phyloP scores from a whole-genome alignment of 2,888 invertebrate species.

The Unio pictorum region DNA sequence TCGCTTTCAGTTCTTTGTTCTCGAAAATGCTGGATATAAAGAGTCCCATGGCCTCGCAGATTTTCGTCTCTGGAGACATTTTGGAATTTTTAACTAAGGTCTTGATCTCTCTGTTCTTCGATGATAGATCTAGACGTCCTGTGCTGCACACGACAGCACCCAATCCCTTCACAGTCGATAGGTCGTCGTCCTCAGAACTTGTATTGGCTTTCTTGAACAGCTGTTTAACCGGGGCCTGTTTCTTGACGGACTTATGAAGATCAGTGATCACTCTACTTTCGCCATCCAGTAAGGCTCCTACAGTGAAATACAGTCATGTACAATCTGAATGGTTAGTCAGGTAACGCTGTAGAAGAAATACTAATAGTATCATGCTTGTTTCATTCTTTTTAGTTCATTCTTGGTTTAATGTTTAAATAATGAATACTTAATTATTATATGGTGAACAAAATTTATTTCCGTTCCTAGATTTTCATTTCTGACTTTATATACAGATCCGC shows the following conservation, averaged over 20 bases:
- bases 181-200: constrained; percentile 26
- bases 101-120: constrained; percentile 26
- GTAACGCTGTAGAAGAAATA: too few relatives aligned
- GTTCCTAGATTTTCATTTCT: too few relatives aligned
- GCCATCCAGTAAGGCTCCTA: constrained; percentile 53
- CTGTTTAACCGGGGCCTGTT: constrained; percentile 47
- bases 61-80: constrained; percentile 47
- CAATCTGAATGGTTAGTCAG: too few relatives aligned
- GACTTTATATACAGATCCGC: too few relatives aligned
- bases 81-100: constrained; percentile 29
- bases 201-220: constrained; percentile 41
- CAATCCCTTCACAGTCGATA: constrained; percentile 40
- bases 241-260: constrained; percentile 54
- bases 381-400: too few relatives aligned
- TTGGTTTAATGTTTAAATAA: too few relatives aligned
- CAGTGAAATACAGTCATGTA: too few relatives aligned
- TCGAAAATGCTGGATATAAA: constrained; percentile 46
- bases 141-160: constrained; percentile 46
- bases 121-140: constrained; percentile 13
- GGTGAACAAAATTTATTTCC: too few relatives aligned
- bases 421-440: too few relatives aligned
- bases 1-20: constrained; percentile 31
- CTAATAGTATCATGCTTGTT: too few relatives aligned
- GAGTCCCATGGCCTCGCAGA: neutral
- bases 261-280: constrained; percentile 44